Percentiles rank a stretch among this genome's conserved stretches.
phyloP scores from a whole-genome alignment of 2,888 invertebrate genomes.

The Monopis laevigella region DNA sequence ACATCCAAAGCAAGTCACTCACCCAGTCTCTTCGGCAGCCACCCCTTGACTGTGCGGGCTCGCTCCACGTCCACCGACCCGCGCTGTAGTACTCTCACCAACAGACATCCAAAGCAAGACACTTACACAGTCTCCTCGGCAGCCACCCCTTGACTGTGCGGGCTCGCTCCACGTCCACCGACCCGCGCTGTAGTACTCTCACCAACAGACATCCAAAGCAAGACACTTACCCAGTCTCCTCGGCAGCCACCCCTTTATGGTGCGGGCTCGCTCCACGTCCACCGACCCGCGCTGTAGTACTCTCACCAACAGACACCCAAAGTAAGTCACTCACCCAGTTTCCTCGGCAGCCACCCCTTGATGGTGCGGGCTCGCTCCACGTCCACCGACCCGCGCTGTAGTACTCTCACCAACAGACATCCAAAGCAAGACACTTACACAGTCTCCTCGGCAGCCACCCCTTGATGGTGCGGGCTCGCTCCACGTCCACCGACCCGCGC shows the following conservation, averaged over 20 bases:
- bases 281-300: slow-evolving; percentile 97
- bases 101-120: too few species aligned
- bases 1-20: too few species aligned
- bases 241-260: slow-evolving; percentile 99
- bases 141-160: slow-evolving; percentile 99
- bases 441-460: slow-evolving; percentile 97
- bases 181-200: too few species aligned
- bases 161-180: slow-evolving; percentile 98
- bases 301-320: too few species aligned
- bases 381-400: too few species aligned
- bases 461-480: slow-evolving; percentile 97
- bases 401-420: too few species aligned
- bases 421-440: too few species aligned
- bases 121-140: slow-evolving; percentile 89
- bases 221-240: slow-evolving; percentile 86
- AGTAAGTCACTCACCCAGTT: too few species aligned
- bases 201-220: too few species aligned
- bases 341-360: too few species aligned
- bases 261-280: slow-evolving; percentile 97
- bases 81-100: too few species aligned
- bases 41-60: slow-evolving; percentile 97
- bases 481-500: slow-evolving; percentile 97
- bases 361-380: too few species aligned
- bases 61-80: slow-evolving; percentile 99
- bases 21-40: slow-evolving; percentile 96